These are phyloP conservation scores for Leucophora obtusa DNA, from an alignment of 2,888 invertebrate species.

Conservation along the genomic window DNA sequence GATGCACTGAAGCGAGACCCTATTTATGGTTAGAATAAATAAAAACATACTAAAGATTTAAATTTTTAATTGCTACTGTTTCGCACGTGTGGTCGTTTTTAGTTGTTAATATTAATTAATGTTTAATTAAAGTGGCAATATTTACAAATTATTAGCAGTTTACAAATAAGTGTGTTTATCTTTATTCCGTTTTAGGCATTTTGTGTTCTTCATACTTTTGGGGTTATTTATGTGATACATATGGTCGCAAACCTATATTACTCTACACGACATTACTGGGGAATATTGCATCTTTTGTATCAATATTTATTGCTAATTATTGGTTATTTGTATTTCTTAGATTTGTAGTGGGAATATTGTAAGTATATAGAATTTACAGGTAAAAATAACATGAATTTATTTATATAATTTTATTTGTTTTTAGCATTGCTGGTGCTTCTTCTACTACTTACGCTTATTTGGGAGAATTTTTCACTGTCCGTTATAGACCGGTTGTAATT, in stretches of 20 bases:
- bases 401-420: constrained; percentile 46
- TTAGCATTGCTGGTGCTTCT: constrained; percentile 78
- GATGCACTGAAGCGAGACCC: too few relatives aligned
- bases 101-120: too few relatives aligned
- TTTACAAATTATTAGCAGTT: too few relatives aligned
- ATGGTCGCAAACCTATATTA: constrained; percentile 79
- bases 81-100: too few relatives aligned
- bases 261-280: constrained; percentile 79
- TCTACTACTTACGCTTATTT: constrained; percentile 78
- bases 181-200: constrained; percentile 76
- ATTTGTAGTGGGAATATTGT: constrained; percentile 80
- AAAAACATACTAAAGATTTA: too few relatives aligned
- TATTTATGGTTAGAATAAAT: too few relatives aligned
- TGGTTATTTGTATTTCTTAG: constrained; percentile 80
- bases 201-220: constrained; percentile 81
- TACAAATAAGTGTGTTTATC: neutral
- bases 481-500: constrained; percentile 75
- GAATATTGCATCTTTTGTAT: constrained; percentile 79
- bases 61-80: too few relatives aligned
- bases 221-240: constrained; percentile 81
- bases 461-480: constrained; percentile 77
- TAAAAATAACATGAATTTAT: neutral
- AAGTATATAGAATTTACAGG: constrained; percentile 74
- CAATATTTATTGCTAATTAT: constrained; percentile 79
- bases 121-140: too few relatives aligned